Percentiles rank a stretch among this genome's conserved stretches.
These are phyloP conservation scores for Ondatra zibethicus DNA, from an alignment of 2,113 vertebrate species.

Conservation along the genomic window DNA sequence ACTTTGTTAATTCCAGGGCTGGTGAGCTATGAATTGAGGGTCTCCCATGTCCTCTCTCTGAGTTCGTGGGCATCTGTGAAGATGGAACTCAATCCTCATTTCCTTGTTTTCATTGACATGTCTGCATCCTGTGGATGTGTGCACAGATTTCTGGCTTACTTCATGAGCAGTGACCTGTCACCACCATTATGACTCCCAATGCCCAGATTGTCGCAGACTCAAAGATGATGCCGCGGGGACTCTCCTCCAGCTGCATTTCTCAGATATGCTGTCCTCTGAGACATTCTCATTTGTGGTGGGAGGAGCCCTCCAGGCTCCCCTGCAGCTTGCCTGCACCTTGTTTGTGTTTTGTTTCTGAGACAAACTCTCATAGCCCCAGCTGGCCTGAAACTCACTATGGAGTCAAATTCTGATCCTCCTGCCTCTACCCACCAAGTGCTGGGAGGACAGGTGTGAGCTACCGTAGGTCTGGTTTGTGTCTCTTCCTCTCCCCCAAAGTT, in stretches of 20 bases:
- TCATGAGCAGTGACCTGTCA: not conserved
- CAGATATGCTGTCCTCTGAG: not conserved
- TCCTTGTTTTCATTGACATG: not conserved
- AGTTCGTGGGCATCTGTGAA: not conserved
- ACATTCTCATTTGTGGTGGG: not conserved
- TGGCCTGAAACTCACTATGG: not conserved
- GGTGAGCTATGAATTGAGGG: not conserved
- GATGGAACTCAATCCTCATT: accelerated
- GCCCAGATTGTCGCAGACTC: not conserved
- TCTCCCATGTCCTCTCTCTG: not conserved
- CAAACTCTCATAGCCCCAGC: not conserved
- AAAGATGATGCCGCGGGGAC: not conserved
- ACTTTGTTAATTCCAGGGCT: not conserved
- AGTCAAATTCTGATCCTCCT: not conserved
- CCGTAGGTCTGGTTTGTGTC: too few species aligned
- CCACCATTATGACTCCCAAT: not conserved
- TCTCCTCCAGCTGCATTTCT: not conserved
- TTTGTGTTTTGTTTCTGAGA: not conserved
- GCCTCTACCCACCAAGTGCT: not conserved
- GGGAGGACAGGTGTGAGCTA: not conserved
- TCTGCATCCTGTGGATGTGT: not conserved
- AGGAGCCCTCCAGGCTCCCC: not conserved
- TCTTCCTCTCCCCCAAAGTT: too few species aligned
- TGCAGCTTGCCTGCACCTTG: not conserved
- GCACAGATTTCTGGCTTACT: not conserved